These are phyloP conservation scores for Tetrax tetrax DNA, from an alignment of 2,113 vertebrate species.

Conservation along the genomic window DNA sequence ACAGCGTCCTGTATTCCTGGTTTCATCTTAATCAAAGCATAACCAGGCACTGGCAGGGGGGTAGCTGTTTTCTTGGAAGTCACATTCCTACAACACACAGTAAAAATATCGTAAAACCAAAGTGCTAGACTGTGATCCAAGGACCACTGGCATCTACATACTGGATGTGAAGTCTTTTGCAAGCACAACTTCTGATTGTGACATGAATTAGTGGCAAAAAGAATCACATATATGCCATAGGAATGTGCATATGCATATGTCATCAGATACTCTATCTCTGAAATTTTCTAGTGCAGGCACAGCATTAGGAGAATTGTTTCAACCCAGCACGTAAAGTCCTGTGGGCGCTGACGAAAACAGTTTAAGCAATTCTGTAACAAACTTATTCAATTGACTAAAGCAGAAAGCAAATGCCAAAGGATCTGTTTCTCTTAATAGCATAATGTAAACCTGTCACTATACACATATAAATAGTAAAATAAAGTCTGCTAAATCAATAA, in stretches of 20 bases:
- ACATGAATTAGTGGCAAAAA: background rate
- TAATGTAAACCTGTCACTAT: background rate
- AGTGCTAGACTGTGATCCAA: background rate
- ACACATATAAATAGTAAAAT: background rate
- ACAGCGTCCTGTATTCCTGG: background rate
- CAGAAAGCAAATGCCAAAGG: background rate
- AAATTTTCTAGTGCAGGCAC: background rate
- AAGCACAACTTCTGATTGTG: background rate
- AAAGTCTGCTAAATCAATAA: background rate
- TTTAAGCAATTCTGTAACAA: background rate
- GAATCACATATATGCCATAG: background rate
- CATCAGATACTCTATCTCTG: background rate
- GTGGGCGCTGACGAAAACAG: background rate
- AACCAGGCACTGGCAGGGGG: background rate
- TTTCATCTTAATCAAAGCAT: background rate
- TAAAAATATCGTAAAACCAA: background rate
- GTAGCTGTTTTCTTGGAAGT: background rate
- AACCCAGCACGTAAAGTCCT: background rate
- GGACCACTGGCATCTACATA: background rate
- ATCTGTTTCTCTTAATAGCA: background rate
- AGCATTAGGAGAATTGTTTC: background rate
- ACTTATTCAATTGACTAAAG: background rate
- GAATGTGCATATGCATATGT: background rate
- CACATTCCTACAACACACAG: background rate
- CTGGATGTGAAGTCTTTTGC: background rate